Conservation (phyloP, 2,888 invertebrate species). For the Dasysyrphus albostriatus region DNA sequence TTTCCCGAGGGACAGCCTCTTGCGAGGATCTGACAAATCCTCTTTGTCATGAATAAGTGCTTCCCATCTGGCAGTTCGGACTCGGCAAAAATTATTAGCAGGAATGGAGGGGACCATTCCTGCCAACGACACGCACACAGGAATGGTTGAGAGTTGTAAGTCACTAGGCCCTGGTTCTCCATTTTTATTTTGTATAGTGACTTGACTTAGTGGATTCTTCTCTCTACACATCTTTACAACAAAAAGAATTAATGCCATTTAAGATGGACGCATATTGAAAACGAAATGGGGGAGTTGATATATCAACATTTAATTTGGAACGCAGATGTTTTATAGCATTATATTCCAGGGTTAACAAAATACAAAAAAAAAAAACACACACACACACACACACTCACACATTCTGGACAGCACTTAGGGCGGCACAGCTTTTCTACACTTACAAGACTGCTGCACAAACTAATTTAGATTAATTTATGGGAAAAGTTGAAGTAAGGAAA, state of each 20-base stretch:
- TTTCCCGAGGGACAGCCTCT: no score
- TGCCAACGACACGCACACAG: no score
- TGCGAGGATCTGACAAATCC: no score
- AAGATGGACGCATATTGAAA: background rate
- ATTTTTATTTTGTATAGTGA: no score
- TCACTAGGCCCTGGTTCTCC: no score
- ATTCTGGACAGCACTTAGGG: background rate
- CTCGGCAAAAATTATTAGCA: no score
- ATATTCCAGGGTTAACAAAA: background rate
- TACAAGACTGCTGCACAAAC: background rate
- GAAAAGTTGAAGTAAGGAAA: constrained; percentile 15
- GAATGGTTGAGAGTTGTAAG: no score
- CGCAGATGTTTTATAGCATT: constrained; percentile 36
- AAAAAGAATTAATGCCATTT: background rate
- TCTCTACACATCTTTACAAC: no score
- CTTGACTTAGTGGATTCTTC: background rate
- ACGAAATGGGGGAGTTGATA: background rate
- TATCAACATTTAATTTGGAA: constrained; percentile 33
- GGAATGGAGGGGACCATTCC: no score
- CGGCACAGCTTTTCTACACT: background rate
- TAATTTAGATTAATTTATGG: constrained; percentile 35
- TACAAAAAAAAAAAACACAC: background rate
- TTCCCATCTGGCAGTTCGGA: no score
- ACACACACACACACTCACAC: no score
- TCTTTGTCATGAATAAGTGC: no score